Base-by-base conservation (phyloP, 2,888 invertebrate species). In the Megalurothrips usitatus region DNA sequence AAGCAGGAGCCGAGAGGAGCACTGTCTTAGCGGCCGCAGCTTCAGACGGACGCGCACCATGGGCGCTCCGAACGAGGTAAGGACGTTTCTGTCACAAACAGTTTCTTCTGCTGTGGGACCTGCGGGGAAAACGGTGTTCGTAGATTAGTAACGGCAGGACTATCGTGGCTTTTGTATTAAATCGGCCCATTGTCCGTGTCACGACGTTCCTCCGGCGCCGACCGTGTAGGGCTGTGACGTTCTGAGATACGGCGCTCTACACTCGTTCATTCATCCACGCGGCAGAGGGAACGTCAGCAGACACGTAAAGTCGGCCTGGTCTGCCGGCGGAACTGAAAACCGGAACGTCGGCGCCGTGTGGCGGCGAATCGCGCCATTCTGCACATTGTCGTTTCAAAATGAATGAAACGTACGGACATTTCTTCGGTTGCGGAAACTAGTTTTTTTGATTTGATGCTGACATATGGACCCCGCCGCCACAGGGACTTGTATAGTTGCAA, bases 11-110 rank as follows among this genome's bases (percentile, higher is more conserved):
- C 68, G 14, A 58, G 17, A 0, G 23, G 68, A 11, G 26, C 68
- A 23, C 26, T 26, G 26, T 23, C 26, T 10, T 23, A 75, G 26
- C 68, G 12, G 26, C 10, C 9, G 26, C 23, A 12, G 68, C 9
- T 43, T 2, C 23, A 75, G 12, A 26, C 9, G 58, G 58, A 58
- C 58, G 58, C 34, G 58, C 58, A 75, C 8, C 68, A 75, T 75
- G 68, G 68, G 68, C 12, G 68, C 68, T 26, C 68, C 68, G 12
- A 75, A 75, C 4, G 68, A 75, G 68, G 68, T 75, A 26, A 75
- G 34, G 68, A 26, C 23, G 23, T 23, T 11, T 11, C 23, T 68
- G 58, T 58, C 58, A 58, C 17, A 12, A 17, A 58, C 58, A 58
- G 58, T 19, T 14, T 17, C 14, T 58, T 52, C 52, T 52, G 19